phyloP scores from a whole-genome alignment of 1,140 invertebrate genomes.

The Cherax destructor region DNA sequence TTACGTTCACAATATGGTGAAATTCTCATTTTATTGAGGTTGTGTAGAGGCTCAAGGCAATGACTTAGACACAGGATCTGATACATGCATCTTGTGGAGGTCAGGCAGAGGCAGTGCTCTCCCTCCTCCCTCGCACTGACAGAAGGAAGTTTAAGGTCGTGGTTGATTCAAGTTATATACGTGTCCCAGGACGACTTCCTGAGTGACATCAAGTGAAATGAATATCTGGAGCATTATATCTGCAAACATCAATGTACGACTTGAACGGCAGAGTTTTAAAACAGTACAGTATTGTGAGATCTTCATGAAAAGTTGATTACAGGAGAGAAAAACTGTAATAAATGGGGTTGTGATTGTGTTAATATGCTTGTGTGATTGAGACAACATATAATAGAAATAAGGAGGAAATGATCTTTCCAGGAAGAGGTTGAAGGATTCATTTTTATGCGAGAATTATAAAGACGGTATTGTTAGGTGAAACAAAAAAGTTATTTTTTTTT shows the following conservation, averaged over 20 bases:
- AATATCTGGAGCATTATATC: constrained; percentile 7
- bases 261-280: background rate
- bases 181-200: background rate
- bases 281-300: background rate
- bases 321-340: background rate
- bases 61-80: constrained; percentile 2
- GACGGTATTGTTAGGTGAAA: too few relatives aligned
- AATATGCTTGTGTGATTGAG: background rate
- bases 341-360: background rate
- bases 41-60: constrained; percentile 12
- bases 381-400: background rate
- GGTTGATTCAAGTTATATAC: constrained; percentile 1
- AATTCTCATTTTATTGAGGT: too few relatives aligned
- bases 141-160: constrained; percentile 2
- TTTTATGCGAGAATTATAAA: too few relatives aligned
- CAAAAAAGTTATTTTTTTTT: background rate
- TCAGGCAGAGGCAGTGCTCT: background rate
- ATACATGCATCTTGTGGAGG: constrained; percentile 25
- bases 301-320: background rate
- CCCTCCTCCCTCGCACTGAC: constrained; percentile 13
- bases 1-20: too few relatives aligned
- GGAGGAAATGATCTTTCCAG: background rate
- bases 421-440: too few relatives aligned
- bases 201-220: constrained; percentile 7
- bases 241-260: constrained; percentile 1